These are phyloP conservation scores for Rhinoderma darwinii DNA, from an alignment of 2,113 vertebrate genomes.

Conservation along the genomic window DNA sequence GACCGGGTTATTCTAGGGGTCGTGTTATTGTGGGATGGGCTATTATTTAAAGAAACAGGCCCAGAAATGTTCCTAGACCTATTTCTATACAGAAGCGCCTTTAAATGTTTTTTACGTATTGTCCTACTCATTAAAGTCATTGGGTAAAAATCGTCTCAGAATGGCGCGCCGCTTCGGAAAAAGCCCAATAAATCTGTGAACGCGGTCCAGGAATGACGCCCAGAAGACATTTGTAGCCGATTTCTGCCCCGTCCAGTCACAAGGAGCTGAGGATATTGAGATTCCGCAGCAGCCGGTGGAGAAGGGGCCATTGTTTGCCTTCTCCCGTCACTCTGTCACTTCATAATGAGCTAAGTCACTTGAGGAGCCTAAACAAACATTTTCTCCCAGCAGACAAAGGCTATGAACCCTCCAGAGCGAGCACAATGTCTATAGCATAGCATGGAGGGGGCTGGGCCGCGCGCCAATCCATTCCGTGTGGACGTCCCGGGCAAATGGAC, in stretches of 20 bases:
- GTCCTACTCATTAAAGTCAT: no score
- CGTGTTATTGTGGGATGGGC: no score
- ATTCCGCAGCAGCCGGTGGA: background rate
- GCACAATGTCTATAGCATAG: constrained; percentile 34
- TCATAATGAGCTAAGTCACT: constrained; percentile 56
- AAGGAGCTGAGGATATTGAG: background rate
- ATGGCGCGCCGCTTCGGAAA: no score
- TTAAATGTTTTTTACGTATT: no score
- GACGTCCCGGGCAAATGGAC: constrained; percentile 53
- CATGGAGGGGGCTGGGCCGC: constrained; percentile 12
- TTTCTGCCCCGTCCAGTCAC: constrained; percentile 3
- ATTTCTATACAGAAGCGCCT: no score
- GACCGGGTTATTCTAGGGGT: no score
- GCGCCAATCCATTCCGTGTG: constrained; percentile 28
- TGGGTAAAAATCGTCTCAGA: no score
- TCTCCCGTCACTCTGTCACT: constrained; percentile 53
- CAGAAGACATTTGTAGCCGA: background rate
- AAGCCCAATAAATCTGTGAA: no score
- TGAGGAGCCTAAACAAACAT: constrained; percentile 54
- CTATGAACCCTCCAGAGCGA: constrained; percentile 46
- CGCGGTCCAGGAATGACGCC: no score
- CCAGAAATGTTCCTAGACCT: no score
- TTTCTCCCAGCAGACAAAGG: constrained; percentile 52
- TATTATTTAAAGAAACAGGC: no score
- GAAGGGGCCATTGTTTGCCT: constrained; percentile 17